A percentile compares a stretch with the other conserved stretches of the same genome.
Conservation (phyloP, 2,113 vertebrate genomes). For the Pyxicephalus adspersus region DNA sequence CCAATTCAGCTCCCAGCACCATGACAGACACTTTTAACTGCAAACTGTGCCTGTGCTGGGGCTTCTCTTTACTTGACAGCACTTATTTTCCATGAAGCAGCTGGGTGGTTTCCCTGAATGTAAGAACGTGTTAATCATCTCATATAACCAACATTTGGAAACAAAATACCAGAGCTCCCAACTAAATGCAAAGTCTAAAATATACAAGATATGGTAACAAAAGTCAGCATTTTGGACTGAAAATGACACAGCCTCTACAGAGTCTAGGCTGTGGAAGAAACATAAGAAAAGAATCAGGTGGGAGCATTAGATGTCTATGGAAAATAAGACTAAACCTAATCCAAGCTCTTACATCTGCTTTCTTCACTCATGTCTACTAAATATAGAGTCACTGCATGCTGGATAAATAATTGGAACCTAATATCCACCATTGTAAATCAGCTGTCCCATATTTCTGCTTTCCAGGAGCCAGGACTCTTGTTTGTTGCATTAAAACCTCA, state of each 20-base stretch:
- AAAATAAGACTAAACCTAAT: not conserved
- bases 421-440: not conserved
- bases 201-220: not conserved
- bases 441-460: not conserved
- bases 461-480: not conserved
- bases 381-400: conserved; percentile 24
- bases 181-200: not conserved
- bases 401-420: conserved; percentile 8
- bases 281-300: not conserved
- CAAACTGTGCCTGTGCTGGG: not conserved
- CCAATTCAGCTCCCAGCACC: not conserved
- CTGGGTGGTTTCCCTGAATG: conserved; percentile 36
- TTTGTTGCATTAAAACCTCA: conserved; percentile 2
- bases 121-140: conserved; percentile 18
- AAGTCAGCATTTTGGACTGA: not conserved
- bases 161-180: not conserved
- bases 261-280: not conserved
- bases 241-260: not conserved
- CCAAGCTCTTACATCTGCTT: conserved; percentile 17
- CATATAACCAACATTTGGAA: conserved; percentile 26
- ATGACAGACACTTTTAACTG: conserved; percentile 24
- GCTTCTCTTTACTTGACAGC: conserved; percentile 29
- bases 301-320: not conserved
- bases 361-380: conserved; percentile 32
- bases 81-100: conserved; percentile 32